Percentiles rank a stretch among this genome's conserved stretches.
Conservation (phyloP, 1,140 invertebrate species). For the Episyrphus balteatus region DNA sequence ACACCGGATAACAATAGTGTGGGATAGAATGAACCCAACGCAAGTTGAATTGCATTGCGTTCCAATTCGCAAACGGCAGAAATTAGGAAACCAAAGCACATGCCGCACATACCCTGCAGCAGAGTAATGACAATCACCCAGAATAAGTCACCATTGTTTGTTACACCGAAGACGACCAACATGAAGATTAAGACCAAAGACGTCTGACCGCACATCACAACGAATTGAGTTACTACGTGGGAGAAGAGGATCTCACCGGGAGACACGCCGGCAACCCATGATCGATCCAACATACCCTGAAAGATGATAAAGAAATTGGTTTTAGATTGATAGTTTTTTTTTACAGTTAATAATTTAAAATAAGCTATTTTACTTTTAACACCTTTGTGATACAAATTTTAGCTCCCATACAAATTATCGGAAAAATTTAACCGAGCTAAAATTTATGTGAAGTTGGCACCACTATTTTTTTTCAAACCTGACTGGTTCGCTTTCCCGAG, state of each 20-base stretch:
- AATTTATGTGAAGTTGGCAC: too few relatives aligned
- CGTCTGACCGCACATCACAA: conserved; percentile 88
- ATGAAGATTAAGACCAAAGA: conserved; percentile 79
- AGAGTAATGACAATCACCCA: conserved; percentile 78
- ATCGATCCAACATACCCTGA: conserved; percentile 76
- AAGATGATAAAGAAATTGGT: conserved; percentile 4
- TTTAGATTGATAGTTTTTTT: too few relatives aligned
- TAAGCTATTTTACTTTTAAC: too few relatives aligned
- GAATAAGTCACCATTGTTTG: conserved; percentile 71
- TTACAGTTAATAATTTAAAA: too few relatives aligned
- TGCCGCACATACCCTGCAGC: conserved; percentile 80
- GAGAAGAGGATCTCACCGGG: conserved; percentile 83
- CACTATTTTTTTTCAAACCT: too few relatives aligned
- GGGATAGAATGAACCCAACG: conserved; percentile 89
- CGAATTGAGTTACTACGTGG: conserved; percentile 85
- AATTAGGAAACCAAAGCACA: conserved; percentile 91
- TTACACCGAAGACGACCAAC: conserved; percentile 78
- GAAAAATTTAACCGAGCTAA: too few relatives aligned
- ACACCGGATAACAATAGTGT: conserved; percentile 81
- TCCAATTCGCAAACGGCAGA: conserved; percentile 86
- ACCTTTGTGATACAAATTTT: conserved; percentile 8
- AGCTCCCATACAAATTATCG: too few relatives aligned
- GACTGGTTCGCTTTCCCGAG: too few relatives aligned
- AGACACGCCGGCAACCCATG: conserved; percentile 78
- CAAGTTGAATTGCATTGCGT: conserved; percentile 86